Conservation (phyloP, 53 echinoderm and acorn worm genomes). For the Paelopatides confundens region DNA sequence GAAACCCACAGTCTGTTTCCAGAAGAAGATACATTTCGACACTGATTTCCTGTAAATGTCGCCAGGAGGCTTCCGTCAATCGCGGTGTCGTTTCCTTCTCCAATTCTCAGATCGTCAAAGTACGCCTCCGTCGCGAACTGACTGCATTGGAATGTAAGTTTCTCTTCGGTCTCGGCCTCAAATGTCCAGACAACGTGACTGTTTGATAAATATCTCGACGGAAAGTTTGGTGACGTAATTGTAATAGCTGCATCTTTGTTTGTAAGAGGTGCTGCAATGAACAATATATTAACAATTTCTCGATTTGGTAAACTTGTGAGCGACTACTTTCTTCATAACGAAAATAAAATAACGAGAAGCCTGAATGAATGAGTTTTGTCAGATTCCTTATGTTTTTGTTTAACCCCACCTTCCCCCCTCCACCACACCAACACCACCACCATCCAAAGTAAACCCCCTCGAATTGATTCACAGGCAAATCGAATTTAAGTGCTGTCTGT, state of each 20-base stretch:
- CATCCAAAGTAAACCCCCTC: no score
- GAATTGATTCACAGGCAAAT: no score
- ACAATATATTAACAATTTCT: no score
- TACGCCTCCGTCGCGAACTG: constrained; percentile 4
- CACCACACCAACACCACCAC: no score
- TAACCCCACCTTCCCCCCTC: no score
- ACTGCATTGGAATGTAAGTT: neutral
- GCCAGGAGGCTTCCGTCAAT: neutral
- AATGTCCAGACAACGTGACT: constrained; percentile 24
- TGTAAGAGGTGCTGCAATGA: neutral
- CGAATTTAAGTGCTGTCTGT: no score
- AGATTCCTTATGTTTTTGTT: no score
- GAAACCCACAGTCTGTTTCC: constrained; percentile 6
- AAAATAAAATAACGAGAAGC: no score
- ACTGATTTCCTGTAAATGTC: neutral
- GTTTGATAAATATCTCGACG: constrained; percentile 1
- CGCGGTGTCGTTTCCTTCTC: neutral
- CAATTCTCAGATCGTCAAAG: neutral
- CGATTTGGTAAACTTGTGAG: no score
- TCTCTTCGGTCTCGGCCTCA: neutral
- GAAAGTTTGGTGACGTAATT: constrained; percentile 12
- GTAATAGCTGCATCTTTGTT: neutral
- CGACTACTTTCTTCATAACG: no score
- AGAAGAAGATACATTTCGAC: neutral
- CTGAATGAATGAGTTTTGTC: no score